Base-by-base conservation (phyloP, 2,113 vertebrate genomes). In the Odobenus rosmarus region DNA sequence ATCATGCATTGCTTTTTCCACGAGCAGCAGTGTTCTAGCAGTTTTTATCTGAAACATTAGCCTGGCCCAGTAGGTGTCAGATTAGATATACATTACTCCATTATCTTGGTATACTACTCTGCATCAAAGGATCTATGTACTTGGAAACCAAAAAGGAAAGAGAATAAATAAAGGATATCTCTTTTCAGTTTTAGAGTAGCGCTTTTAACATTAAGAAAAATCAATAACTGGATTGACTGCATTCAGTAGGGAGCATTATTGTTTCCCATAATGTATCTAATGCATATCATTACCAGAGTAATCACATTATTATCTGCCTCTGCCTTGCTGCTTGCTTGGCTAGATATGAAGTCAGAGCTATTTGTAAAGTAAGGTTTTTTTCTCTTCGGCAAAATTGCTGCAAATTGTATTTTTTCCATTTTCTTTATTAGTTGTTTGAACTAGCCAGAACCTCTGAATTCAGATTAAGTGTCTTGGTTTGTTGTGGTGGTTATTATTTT, bases 151-250 rank as follows among this genome's bases (percentile, higher is more conserved):
- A 97, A 97, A 98, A 69, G 53, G 95, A 98, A 94, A 59, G 72
- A 97, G 76, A 98, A 98, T 98, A 98, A 98, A 98, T 98, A 98
- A 99, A 98, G 84, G 93, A 97, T 98, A 99, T 99, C 98, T 99
- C 97, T 97, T 98, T 98, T 99, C 98, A 90, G 85, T 96, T 98
- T 99, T 98, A 97, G 95, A 99, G 97, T 91, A 98, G 98, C 33
- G 95, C 99, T 99, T 99, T 99, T 99, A 99, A 98, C 99, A 99
- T 99, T 99, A 99, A 99, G 98, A 98, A 99, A 99, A 99, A 99
- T 99, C 99, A 99, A 99, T 99, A 99, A 99, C 98, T 98, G 98
- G 98, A 99, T 99, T 99, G 98, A 98, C 98, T 99, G 98, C 98
- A 93, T 99, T 99, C 99, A 98, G 98, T 98, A 98, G 98, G 98